These are phyloP conservation scores for Axea sp. DNA, from an alignment of 2,888 invertebrate species.

Conservation along the genomic window DNA sequence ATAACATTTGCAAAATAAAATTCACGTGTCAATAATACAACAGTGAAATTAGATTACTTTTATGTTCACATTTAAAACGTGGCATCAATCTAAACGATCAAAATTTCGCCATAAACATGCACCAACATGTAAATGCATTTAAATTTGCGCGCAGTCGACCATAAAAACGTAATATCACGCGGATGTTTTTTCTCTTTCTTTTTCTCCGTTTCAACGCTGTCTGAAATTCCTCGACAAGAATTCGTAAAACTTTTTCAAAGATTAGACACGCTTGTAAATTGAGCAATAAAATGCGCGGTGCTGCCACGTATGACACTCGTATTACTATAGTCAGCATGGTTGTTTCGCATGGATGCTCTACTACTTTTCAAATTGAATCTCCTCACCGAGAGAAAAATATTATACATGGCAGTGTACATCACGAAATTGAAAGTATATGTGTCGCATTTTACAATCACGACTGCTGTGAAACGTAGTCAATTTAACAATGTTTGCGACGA, in stretches of 20 bases:
- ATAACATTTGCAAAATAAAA: too few species aligned
- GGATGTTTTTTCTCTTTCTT: not conserved
- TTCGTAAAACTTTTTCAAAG: conserved; percentile 45
- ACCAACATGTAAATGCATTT: conserved; percentile 30
- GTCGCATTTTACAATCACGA: conserved; percentile 17
- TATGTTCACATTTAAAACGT: conserved; percentile 23
- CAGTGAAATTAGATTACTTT: conserved; percentile 4
- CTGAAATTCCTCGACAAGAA: conserved; percentile 22
- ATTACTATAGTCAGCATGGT: conserved; percentile 23
- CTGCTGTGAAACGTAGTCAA: conserved; percentile 23
- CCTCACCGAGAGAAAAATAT: conserved; percentile 47
- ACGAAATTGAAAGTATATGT: conserved; percentile 19
- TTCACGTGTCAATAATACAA: conserved; percentile 5
- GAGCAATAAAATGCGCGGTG: conserved; percentile 40
- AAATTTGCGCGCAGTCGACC: conserved; percentile 27
- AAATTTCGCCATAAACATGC: conserved; percentile 23
- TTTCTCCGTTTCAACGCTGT: not conserved
- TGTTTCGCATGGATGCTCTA: conserved; percentile 39
- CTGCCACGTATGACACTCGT: conserved; percentile 26
- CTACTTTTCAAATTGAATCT: conserved; percentile 57
- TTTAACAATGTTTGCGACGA: conserved; percentile 40
- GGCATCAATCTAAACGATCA: conserved; percentile 13
- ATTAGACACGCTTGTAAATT: conserved; percentile 48
- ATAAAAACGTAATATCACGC: conserved; percentile 43
- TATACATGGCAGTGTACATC: conserved; percentile 13